Conservation (phyloP, 2,888 invertebrate genomes). For the Lampropteryx suffumata region DNA sequence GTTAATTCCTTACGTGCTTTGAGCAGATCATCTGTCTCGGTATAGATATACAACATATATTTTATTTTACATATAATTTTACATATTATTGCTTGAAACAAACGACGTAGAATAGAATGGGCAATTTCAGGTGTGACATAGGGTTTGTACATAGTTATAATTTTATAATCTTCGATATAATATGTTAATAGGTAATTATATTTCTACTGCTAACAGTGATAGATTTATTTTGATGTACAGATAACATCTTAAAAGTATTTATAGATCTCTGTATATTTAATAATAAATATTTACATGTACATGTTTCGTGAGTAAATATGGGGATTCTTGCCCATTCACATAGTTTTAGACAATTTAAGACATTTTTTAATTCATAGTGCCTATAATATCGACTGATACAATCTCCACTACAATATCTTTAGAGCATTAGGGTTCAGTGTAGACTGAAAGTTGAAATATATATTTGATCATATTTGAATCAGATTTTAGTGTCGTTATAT, state of each 20-base stretch:
- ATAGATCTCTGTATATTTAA: constrained; percentile 8
- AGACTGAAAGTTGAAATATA: too few relatives aligned
- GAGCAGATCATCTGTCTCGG: constrained; percentile 67
- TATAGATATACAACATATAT: constrained; percentile 44
- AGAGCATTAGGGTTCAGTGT: not conserved
- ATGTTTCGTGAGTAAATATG: constrained; percentile 4
- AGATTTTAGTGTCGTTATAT: not conserved
- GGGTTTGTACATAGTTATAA: constrained; percentile 12
- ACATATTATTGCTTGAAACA: constrained; percentile 34
- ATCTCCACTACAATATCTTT: constrained; percentile 4
- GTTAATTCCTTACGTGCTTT: constrained; percentile 79
- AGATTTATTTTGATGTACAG: constrained; percentile 19
- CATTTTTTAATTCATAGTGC: constrained; percentile 8
- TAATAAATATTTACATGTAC: constrained; percentile 17
- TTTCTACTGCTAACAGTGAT: constrained; percentile 10
- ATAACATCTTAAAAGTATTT: constrained; percentile 2
- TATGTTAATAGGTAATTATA: not conserved
- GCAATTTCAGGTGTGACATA: constrained; percentile 23
- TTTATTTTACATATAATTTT: constrained; percentile 30
- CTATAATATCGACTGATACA: constrained; percentile 1
- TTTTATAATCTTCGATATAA: constrained; percentile 1
- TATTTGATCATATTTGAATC: not conserved
- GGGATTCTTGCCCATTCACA: constrained; percentile 20
- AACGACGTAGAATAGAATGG: constrained; percentile 30
- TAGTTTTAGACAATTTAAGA: constrained; percentile 15